These are phyloP conservation scores for Drosophila gunungcola DNA, from an alignment of 1,140 invertebrate genomes.

Conservation along the genomic window DNA sequence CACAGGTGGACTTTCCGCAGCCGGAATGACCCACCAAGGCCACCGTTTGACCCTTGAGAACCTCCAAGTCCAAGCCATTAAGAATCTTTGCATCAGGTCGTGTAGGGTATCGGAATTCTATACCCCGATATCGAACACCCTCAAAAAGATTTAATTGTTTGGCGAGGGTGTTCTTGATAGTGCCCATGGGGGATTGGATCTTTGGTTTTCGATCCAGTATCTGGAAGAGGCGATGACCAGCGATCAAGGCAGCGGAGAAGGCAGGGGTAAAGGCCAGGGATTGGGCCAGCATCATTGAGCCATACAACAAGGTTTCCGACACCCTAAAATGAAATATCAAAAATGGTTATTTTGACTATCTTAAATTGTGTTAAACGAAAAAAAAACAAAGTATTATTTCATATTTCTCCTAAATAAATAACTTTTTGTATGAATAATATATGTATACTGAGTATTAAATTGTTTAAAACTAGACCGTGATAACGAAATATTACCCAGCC, in stretches of 20 bases:
- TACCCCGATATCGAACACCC: conserved; percentile 85
- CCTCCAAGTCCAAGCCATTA: conserved; percentile 89
- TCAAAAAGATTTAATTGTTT: conserved; percentile 85
- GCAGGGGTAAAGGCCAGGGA: conserved; percentile 94
- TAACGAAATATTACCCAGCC: no score
- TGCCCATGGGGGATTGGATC: conserved; percentile 79
- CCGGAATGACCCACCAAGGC: conserved; percentile 93
- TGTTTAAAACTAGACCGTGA: no score
- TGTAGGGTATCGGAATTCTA: conserved; percentile 92
- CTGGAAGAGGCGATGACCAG: conserved; percentile 90
- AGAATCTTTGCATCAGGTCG: conserved; percentile 88
- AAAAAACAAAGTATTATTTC: no score
- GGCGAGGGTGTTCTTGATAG: conserved; percentile 85
- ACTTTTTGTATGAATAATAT: no score
- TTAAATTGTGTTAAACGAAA: no score
- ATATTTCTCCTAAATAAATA: no score
- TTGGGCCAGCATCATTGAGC: conserved; percentile 94
- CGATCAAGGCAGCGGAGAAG: conserved; percentile 92
- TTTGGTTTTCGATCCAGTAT: conserved; percentile 87
- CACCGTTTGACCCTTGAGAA: conserved; percentile 91
- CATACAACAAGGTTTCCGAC: conserved; percentile 93
- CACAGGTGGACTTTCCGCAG: conserved; percentile 93
- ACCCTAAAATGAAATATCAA: conserved; percentile 86
- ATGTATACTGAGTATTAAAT: no score
- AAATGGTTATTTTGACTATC: background rate